Conservation (phyloP, 2,113 vertebrate genomes). For the Lophius piscatorius region DNA sequence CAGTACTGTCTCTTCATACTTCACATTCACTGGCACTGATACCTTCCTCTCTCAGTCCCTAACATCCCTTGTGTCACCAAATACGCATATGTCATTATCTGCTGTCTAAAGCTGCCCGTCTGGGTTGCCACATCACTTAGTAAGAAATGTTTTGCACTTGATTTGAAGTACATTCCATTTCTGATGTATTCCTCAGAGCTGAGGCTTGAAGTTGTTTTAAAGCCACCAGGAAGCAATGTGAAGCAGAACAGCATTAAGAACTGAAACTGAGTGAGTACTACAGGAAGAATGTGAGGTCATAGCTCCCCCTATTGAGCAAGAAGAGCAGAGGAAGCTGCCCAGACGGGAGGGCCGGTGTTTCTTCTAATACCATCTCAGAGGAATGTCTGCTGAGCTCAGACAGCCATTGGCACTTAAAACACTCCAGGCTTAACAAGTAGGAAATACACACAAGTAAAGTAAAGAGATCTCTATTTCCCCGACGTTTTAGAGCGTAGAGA, state of each 20-base stretch:
- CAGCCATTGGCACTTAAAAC: slow-evolving; percentile 33
- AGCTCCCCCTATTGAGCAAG: slow-evolving; percentile 79
- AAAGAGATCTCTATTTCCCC: slow-evolving; percentile 13
- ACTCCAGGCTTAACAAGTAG: slow-evolving; percentile 29
- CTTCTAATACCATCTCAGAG: slow-evolving; percentile 2
- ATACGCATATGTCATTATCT: slow-evolving; percentile 51
- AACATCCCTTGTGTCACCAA: slow-evolving; percentile 30
- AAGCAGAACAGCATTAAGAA: slow-evolving; percentile 14
- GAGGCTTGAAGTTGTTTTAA: slow-evolving; percentile 24
- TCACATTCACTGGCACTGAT: slow-evolving; percentile 52
- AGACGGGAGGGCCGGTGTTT: neutral
- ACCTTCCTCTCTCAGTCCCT: slow-evolving; percentile 50
- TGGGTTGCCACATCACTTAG: slow-evolving; percentile 10
- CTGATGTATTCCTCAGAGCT: slow-evolving; percentile 30
- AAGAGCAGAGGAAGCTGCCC: slow-evolving; percentile 32
- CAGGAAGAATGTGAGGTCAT: slow-evolving; percentile 70
- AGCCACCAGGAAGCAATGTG: slow-evolving; percentile 23
- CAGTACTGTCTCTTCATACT: too few species aligned
- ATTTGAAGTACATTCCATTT: slow-evolving; percentile 46
- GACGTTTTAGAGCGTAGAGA: slow-evolving; percentile 14
- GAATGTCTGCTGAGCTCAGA: slow-evolving; percentile 26
- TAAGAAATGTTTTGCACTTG: slow-evolving; percentile 25
- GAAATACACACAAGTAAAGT: slow-evolving; percentile 27
- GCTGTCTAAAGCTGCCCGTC: slow-evolving; percentile 37
- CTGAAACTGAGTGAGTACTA: neutral